Evolutionary conservation across 2,113 vertebrate species (phyloP).

Genomic region (Ursus arctos): DNA sequence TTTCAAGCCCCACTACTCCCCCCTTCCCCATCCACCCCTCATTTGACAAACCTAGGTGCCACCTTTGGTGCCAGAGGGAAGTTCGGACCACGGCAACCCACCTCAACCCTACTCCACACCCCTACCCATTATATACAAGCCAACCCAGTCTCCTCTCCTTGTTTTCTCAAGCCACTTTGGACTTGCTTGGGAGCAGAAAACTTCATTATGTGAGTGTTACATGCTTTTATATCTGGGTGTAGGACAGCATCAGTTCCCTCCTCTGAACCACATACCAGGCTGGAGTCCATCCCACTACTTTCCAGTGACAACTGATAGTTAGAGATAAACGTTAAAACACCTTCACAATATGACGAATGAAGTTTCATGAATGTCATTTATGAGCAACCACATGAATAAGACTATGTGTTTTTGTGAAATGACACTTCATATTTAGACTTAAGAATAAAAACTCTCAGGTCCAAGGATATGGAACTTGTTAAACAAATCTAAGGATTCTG

Average conservation of each 20-base stretch:
- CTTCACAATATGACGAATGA: neutral
- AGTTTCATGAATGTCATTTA: neutral
- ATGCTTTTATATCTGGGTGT: neutral
- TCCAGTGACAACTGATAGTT: neutral
- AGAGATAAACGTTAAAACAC: slow-evolving; percentile 5
- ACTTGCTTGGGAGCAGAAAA: neutral
- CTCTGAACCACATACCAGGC: neutral
- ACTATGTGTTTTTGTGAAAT: neutral
- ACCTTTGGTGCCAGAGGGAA: neutral
- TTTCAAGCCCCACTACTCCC: neutral
- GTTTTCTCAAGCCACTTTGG: neutral
- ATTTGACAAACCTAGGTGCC: neutral
- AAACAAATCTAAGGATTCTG: slow-evolving; percentile 36
- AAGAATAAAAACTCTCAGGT: slow-evolving; percentile 12
- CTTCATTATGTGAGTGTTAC: neutral
- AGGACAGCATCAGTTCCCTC: neutral
- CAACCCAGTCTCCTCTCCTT: neutral
- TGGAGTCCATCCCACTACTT: neutral
- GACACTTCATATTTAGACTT: slow-evolving; percentile 53
- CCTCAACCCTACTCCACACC: fast-evolving
- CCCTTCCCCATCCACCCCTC: neutral
- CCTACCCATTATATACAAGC: neutral
- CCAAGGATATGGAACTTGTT: slow-evolving; percentile 10
- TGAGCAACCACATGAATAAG: slow-evolving; percentile 24
- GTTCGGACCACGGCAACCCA: neutral